Evolutionary conservation across 2,113 vertebrate species (phyloP).

Genomic region (Clarias magur): DNA sequence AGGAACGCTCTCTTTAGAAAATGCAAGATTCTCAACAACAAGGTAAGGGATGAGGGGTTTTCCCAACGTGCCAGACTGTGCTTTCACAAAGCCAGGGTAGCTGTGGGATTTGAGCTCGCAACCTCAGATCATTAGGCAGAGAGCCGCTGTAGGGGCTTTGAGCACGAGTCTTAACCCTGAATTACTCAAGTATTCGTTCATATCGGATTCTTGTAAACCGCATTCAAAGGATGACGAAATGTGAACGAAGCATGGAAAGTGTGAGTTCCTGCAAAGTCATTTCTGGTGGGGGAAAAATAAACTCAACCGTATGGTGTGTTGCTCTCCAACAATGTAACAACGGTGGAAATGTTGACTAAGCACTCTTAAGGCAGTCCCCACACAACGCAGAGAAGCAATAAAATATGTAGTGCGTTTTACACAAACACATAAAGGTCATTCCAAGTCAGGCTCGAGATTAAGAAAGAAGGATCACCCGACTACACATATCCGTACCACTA

Average conservation of each 20-base stretch:
- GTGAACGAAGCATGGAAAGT: neutral
- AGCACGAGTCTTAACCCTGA: neutral
- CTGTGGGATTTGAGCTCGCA: neutral
- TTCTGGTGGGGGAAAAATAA: neutral
- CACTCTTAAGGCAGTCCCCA: neutral
- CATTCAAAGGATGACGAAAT: neutral
- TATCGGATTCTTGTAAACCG: neutral
- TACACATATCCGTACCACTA: neutral
- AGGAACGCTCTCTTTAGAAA: conserved; percentile 3
- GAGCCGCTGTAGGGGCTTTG: neutral
- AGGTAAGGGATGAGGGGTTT: neutral
- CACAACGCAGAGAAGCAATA: neutral
- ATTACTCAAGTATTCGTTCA: neutral
- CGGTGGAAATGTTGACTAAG: neutral
- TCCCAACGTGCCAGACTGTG: neutral
- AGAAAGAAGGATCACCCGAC: neutral
- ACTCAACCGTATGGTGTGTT: neutral
- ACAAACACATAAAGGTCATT: neutral
- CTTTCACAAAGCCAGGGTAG: neutral
- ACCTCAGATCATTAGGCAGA: neutral
- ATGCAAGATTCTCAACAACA: neutral
- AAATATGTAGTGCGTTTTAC: neutral
- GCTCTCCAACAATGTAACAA: neutral
- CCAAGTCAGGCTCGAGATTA: neutral
- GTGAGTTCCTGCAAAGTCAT: neutral